A percentile compares a stretch with the other conserved stretches of the same genome.
phyloP scores from a whole-genome alignment of 2,113 vertebrate genomes.

The Rhinichthys klamathensis region DNA sequence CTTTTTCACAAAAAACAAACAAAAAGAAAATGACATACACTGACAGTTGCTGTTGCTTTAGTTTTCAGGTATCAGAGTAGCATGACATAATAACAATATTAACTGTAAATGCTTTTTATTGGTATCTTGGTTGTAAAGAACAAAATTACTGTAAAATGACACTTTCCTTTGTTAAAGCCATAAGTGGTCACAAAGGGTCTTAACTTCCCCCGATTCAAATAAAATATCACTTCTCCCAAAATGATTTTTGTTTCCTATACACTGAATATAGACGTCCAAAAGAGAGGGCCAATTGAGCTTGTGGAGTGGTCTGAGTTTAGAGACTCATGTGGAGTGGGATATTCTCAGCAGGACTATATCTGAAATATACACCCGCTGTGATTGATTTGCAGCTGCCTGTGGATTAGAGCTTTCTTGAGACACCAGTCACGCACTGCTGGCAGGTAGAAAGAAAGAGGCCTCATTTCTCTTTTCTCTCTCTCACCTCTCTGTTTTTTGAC shows the following conservation, averaged over 20 bases:
- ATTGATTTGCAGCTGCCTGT: constrained; percentile 53
- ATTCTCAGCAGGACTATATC: constrained; percentile 21
- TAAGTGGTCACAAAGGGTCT: not conserved
- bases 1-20: not conserved
- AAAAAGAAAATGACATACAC: not conserved
- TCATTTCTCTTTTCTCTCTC: constrained; percentile 4
- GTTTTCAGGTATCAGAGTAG: not conserved
- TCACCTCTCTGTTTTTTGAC: constrained; percentile 11
- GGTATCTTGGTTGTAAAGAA: constrained; percentile 1
- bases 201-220: not conserved
- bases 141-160: not conserved
- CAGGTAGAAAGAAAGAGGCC: constrained; percentile 24
- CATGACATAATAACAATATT: not conserved
- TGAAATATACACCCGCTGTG: constrained; percentile 56
- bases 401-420: constrained; percentile 54
- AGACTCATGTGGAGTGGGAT: constrained; percentile 9
- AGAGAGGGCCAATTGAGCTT: not conserved
- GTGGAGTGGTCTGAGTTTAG: not conserved
- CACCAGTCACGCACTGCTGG: constrained; percentile 42
- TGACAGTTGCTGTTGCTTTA: no score
- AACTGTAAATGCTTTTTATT: not conserved
- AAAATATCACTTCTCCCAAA: not conserved
- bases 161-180: not conserved
- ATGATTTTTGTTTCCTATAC: not conserved
- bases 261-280: not conserved